Evolutionary conservation across 2,797 vertebrate genomes (phyloP), one percentile per base, ranked within the genome.

Genomic region (Morus bassanus): DNA sequence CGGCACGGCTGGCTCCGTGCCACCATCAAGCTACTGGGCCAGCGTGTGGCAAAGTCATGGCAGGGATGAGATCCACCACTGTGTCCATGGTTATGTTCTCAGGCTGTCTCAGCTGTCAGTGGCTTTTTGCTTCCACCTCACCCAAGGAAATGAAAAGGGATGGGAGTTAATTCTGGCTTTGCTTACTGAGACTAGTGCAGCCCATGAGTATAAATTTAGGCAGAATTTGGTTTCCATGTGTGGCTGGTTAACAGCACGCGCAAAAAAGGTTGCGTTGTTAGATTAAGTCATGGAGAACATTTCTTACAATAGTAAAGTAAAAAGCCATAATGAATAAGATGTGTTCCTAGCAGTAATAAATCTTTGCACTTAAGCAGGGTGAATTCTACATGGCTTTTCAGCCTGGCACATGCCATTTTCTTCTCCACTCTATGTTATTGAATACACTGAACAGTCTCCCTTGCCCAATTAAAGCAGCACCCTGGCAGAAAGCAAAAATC

Each of bases 11-110:
- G 31, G n/a, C 64, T 18, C 64, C 21, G 2, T 15, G 46, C 54
- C 5, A 2, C 30, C 57, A 17, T 59, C 28, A 2, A 24, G 41
- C 37, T 63, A 31, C 22, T 1, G 1, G 16, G 24, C 24, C 35
- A 39, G 63, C 0, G 0, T 6, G 21, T 0, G 1, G 43, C 10
- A 5, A 14, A 13, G 43, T 13, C 64, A 7, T 0, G 0, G 35
- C 1, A 1, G 21, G 23, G 9, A 4, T 6, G 8, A 30, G 56
- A 33, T 59, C 31, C 50, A 48, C 50, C 73, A 18, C 1, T 0
- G 1, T 14, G 21, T 4, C 85, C 6, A 0, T n/a, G 45, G 31
- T 6, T 8, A 0, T 6, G 3, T 61, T 69, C 67, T 65, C 4
- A 0, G 73, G 24, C 22, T 61, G 15, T 18, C 69, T 54, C 43